Conservation (phyloP, 2,888 invertebrate species). For the Drosophila nigricruria region DNA sequence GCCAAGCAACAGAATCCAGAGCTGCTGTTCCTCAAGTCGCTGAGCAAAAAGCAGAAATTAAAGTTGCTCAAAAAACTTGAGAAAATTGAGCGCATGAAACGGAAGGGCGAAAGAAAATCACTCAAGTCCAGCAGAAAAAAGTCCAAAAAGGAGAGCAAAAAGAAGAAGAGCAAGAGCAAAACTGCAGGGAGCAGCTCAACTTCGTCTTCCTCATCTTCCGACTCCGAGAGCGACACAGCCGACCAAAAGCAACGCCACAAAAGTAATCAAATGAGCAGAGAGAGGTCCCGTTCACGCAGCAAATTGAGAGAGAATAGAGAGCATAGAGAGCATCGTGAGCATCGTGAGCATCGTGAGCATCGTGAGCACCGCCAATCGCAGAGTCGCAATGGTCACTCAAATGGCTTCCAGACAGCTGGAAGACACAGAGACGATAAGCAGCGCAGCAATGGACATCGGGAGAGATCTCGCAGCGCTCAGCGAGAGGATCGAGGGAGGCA, state of each 20-base stretch:
- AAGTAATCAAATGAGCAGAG: constrained; percentile 14
- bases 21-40: constrained; percentile 92
- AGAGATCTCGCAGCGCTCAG: constrained; percentile 45
- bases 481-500: constrained; percentile 39
- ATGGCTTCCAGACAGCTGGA: neutral
- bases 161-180: constrained; percentile 60
- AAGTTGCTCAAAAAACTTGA: constrained; percentile 93
- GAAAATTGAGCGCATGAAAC: constrained; percentile 87
- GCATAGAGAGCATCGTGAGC: too few relatives aligned
- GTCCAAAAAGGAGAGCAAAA: constrained; percentile 53
- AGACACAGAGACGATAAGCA: constrained; percentile 28
- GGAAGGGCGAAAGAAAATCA: constrained; percentile 50
- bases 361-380: constrained; percentile 2
- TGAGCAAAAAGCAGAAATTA: constrained; percentile 95
- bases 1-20: constrained; percentile 87
- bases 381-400: constrained; percentile 17
- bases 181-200: constrained; percentile 51
- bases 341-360: too few relatives aligned
- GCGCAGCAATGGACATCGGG: constrained; percentile 24
- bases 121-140: constrained; percentile 58
- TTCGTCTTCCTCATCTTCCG: constrained; percentile 45
- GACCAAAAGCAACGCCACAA: constrained; percentile 22
- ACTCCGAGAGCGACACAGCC: constrained; percentile 44
- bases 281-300: constrained; percentile 35
- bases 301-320: constrained; percentile 17